Evolutionary conservation across 2,113 vertebrate genomes (phyloP), one percentile per base, ranked within the genome.

Genomic region (Pongo abelii): DNA sequence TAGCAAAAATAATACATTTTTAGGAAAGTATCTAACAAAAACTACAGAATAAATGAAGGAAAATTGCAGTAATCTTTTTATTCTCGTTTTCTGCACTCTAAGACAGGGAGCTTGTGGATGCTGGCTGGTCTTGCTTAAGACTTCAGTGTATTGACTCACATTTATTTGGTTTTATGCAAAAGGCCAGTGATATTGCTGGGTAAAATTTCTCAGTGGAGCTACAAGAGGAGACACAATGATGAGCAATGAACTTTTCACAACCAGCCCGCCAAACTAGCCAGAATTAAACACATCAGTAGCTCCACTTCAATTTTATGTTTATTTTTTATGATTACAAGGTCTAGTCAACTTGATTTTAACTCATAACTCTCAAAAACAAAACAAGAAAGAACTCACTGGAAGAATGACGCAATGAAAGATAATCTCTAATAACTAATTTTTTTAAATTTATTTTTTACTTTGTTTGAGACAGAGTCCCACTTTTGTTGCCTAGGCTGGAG

Each of bases 241-340:
- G 22, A 84, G 61, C 92, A 92, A 43, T 84, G 94, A 95, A 89
- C 83, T 80, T 96, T 95, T 89, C 89, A 74, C 20, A 9, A 80
- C 8, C 30, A 84, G n/a, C 40, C 30, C 61, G 35, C 92, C 87
- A 67, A 92, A 95, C 20, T 35, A 78, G 59, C 59, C 38, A 84
- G 74, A 96, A 91, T 72, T 46, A 95, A 93, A 80, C n/a, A 74
- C 35, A 48, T 70, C 32, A 59, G 27, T 35, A 32, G 9, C 48
- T 91, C 23, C 67, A 83, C 12, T 48, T 70, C 10, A 79, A 74
- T 78, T 94, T 67, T 87, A 69, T n/a, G 93, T 94, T 89, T 81
- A 78, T 93, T 92, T 94, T 46, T 78, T 52, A 38, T 38, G n/a
- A 46, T 30, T 18, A 80, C 55, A 32, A 43, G 57, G 11, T 30